Conservation (phyloP, 1,140 invertebrate genomes). For the Neodiprion lecontei region DNA sequence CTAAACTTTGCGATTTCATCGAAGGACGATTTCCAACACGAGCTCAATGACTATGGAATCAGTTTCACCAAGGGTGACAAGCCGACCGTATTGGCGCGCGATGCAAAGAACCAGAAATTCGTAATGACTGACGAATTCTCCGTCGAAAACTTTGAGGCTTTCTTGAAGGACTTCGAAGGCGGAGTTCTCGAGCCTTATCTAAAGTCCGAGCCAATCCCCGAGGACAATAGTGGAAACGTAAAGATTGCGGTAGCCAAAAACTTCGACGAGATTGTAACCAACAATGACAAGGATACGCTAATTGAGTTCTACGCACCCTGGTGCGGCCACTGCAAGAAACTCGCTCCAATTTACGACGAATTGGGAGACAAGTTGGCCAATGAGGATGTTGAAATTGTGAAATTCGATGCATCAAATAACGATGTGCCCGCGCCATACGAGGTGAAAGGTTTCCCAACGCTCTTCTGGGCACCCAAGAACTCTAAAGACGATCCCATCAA, state of each 20-base stretch:
- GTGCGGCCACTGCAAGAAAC: slow-evolving; percentile 98
- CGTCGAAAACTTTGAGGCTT: slow-evolving; percentile 86
- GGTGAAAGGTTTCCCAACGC: slow-evolving; percentile 96
- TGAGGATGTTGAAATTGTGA: slow-evolving; percentile 93
- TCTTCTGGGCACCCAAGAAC: slow-evolving; percentile 94
- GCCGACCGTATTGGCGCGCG: slow-evolving; percentile 84
- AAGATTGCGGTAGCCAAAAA: slow-evolving; percentile 96
- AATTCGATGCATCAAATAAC: slow-evolving; percentile 98
- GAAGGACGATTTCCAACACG: slow-evolving; percentile 92
- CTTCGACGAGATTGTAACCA: slow-evolving; percentile 93
- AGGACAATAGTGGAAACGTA: slow-evolving; percentile 82
- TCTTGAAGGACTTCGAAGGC: slow-evolving; percentile 85
- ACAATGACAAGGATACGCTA: slow-evolving; percentile 92
- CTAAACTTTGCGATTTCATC: slow-evolving; percentile 90
- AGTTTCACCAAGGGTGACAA: slow-evolving; percentile 88
- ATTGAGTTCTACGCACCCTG: slow-evolving; percentile 99
- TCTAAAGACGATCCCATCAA: slow-evolving; percentile 81
- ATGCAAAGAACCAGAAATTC: slow-evolving; percentile 88
- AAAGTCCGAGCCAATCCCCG: slow-evolving; percentile 95
- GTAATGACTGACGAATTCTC: slow-evolving; percentile 91
- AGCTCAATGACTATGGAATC: slow-evolving; percentile 93
- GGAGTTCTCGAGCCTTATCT: slow-evolving; percentile 90
- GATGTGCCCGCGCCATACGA: slow-evolving; percentile 94
- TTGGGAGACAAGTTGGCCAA: slow-evolving; percentile 88
- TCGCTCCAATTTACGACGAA: slow-evolving; percentile 94